Conservation (phyloP, 2,888 invertebrate genomes). For the Epinotia brunnichana region DNA sequence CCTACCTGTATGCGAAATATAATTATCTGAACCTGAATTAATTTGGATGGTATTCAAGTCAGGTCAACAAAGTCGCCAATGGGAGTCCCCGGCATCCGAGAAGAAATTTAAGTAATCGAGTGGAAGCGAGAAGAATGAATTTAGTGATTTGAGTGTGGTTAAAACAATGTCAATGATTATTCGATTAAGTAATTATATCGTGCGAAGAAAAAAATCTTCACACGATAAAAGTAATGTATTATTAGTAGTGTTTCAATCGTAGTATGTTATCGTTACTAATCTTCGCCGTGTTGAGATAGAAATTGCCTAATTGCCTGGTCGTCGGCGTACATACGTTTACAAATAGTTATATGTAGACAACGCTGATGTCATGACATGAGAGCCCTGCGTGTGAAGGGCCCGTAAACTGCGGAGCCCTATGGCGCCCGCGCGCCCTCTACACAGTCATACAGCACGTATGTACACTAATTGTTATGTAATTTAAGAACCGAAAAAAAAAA, state of each 20-base stretch:
- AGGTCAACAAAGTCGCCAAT: too few relatives aligned
- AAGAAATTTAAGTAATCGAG: too few relatives aligned
- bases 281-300: background rate
- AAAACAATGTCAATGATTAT: background rate
- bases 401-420: background rate
- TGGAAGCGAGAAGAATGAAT: too few relatives aligned
- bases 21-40: too few relatives aligned
- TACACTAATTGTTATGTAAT: too few relatives aligned
- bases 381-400: background rate
- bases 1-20: too few relatives aligned
- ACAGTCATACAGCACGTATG: too few relatives aligned
- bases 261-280: background rate
- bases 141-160: background rate
- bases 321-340: too few relatives aligned
- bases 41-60: too few relatives aligned
- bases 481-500: too few relatives aligned
- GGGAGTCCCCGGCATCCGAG: too few relatives aligned
- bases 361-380: background rate
- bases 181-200: background rate
- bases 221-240: background rate
- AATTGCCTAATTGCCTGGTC: background rate
- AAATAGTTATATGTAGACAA: background rate
- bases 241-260: background rate
- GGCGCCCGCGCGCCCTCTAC: background rate
- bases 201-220: background rate